phyloP scores from a whole-genome alignment of 2,797 vertebrate genomes.

The Cryptoblepharus egeriae region DNA sequence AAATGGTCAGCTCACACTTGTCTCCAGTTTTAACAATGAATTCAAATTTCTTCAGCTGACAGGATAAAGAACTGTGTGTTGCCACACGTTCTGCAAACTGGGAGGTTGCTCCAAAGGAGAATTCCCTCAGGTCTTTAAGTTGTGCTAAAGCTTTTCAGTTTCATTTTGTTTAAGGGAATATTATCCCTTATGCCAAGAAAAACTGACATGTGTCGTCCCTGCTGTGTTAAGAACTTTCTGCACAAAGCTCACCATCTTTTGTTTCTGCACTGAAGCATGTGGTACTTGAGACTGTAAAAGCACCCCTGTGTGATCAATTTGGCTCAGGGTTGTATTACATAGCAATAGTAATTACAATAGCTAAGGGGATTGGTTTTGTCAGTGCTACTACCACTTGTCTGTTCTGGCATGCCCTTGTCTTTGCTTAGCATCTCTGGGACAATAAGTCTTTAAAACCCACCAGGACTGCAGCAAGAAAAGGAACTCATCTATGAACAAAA shows the following conservation, averaged over 20 bases:
- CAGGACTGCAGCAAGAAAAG: not conserved
- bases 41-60: not conserved
- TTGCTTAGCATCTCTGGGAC: not conserved
- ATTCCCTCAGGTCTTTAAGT: not conserved
- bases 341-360: constrained; percentile 58
- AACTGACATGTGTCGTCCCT: constrained; percentile 31
- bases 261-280: constrained; percentile 30
- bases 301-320: constrained; percentile 59
- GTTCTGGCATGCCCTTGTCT: constrained; percentile 44
- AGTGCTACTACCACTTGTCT: not conserved
- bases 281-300: constrained; percentile 46
- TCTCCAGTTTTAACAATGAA: not conserved
- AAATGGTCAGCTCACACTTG: not conserved
- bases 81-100: not conserved
- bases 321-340: constrained; percentile 55
- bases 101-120: not conserved
- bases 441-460: constrained; percentile 24
- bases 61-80: not conserved
- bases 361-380: constrained; percentile 63
- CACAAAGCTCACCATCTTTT: not conserved
- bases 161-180: constrained; percentile 13
- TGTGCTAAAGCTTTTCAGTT: not conserved
- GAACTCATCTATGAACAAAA: not conserved
- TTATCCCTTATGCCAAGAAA: constrained; percentile 3
- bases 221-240: constrained; percentile 37